phyloP scores from a whole-genome alignment of 2,888 invertebrate species.

The Cylloceria caligata region DNA sequence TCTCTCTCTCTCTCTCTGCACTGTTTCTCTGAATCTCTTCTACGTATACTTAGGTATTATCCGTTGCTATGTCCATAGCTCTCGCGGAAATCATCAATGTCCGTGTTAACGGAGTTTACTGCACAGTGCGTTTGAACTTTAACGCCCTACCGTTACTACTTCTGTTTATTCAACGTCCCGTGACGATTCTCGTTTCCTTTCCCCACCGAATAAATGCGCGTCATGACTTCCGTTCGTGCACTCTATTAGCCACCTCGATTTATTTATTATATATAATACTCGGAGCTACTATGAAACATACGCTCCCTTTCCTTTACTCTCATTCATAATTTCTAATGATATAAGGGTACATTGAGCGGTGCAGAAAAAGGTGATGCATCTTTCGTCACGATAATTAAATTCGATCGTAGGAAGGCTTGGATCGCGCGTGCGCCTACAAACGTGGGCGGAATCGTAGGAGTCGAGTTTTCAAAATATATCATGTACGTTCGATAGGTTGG shows the following conservation, averaged over 20 bases:
- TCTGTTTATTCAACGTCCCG: slow-evolving; percentile 60
- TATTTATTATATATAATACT: not conserved
- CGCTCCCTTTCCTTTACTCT: slow-evolving; percentile 6
- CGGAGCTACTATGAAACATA: not conserved
- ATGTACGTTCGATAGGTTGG: not conserved
- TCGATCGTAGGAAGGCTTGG: slow-evolving; percentile 18
- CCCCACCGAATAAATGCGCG: slow-evolving; percentile 38
- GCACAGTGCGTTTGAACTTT: slow-evolving; percentile 4
- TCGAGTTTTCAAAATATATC: slow-evolving; percentile 45
- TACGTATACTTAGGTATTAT: not conserved
- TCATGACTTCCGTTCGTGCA: slow-evolving; percentile 59
- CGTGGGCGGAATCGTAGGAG: slow-evolving; percentile 50
- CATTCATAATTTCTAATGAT: slow-evolving; percentile 23
- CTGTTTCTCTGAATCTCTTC: slow-evolving; percentile 16
- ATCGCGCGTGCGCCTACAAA: not conserved
- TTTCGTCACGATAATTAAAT: slow-evolving; percentile 32
- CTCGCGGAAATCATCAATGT: slow-evolving; percentile 53
- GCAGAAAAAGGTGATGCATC: slow-evolving; percentile 12
- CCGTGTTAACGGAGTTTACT: slow-evolving; percentile 36
- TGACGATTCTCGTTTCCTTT: slow-evolving; percentile 68
- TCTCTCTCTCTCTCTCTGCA: too few relatives aligned
- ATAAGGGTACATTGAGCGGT: not conserved
- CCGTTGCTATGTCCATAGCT: slow-evolving; percentile 18
- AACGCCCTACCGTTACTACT: slow-evolving; percentile 24
- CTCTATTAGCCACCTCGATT: slow-evolving; percentile 16